Evolutionary conservation across 2,797 vertebrate genomes (phyloP), one percentile per base, ranked within the genome.

Genomic region (Vespertilio murinus): DNA sequence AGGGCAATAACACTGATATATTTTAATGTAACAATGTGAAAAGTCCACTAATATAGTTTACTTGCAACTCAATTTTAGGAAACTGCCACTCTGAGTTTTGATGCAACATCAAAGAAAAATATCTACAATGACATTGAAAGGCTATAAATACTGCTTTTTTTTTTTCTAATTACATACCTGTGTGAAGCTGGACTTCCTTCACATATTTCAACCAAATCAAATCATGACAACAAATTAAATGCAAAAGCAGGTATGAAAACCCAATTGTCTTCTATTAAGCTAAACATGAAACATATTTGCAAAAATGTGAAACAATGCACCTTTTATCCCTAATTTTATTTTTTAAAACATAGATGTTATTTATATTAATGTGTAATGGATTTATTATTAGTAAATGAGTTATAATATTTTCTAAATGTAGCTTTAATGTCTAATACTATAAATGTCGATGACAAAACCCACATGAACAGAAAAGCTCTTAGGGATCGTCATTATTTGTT

Each of bases 321-420:
- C 14, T 64, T 61, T 85, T 90, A 10, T 35, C 22, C 17, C 13
- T 93, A 35, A 67, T 84, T 85, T 92, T 59, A 82, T 87, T 93
- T 65, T 40, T 93, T 45, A 92, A 96, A 97, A 91, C 33, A 81
- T 25, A 90, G 93, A 70, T 17, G 18, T 84, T 77, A 47, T n/a
- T 92, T 89, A 77, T 90, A 75, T 67, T 83, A 86, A 73, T 65
- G 82, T 67, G 8, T 22, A 93, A 56, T 94, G 5, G 14, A 52
- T 30, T 92, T 74, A 30, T 14, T 83, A 70, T 91, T 80, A 95
- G 88, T 25, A 42, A 87, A 67, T 38, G 6, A 88, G 67, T 25
- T 88, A 77, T 70, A 45, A 65, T 16, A 78, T 74, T 49, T 82
- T 61, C 93, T 42, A 18, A 86, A 91, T 78, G 45, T 82, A 75